Evolutionary conservation across 1,140 invertebrate genomes (phyloP).

Genomic region (Drosophila setifemur): DNA sequence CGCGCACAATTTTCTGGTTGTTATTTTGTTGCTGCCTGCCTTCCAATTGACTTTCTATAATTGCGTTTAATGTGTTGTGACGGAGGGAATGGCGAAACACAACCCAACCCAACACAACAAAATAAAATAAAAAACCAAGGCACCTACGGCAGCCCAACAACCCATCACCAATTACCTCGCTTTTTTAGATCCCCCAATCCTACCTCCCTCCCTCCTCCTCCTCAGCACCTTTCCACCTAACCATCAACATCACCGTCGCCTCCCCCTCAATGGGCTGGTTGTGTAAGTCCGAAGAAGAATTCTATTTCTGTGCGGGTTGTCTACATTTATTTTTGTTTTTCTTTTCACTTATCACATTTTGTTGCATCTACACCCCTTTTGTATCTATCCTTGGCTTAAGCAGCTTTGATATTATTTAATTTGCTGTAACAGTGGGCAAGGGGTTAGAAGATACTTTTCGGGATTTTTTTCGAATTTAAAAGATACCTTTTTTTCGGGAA

Average conservation of each 20-base stretch:
- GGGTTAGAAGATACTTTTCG: not conserved
- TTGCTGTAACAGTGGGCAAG: constrained; percentile 25
- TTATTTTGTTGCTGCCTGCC: constrained; percentile 20
- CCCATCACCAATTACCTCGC: constrained; percentile 17
- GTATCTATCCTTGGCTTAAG: constrained; percentile 27
- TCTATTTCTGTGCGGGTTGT: constrained; percentile 60
- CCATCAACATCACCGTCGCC: too few species aligned
- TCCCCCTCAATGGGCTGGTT: constrained; percentile 6
- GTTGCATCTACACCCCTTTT: constrained; percentile 22
- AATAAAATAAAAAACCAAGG: constrained; percentile 13
- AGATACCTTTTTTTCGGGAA: too few species aligned
- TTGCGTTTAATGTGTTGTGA: constrained; percentile 80
- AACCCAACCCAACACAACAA: too few species aligned
- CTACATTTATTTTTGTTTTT: constrained; percentile 21
- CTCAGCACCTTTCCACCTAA: too few species aligned
- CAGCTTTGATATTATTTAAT: constrained; percentile 71
- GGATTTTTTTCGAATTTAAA: not conserved
- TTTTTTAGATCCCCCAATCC: not conserved
- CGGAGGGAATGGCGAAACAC: constrained; percentile 32
- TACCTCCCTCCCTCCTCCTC: not conserved
- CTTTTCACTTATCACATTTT: constrained; percentile 51
- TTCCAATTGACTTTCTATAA: constrained; percentile 78
- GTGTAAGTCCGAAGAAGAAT: constrained; percentile 66
- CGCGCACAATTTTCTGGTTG: constrained; percentile 41
- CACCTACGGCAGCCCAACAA: not conserved